A percentile compares a stretch with the other conserved stretches of the same genome.
Evolutionary conservation across 2,797 vertebrate species (phyloP).

Genomic region (Pelochelys cantorii): DNA sequence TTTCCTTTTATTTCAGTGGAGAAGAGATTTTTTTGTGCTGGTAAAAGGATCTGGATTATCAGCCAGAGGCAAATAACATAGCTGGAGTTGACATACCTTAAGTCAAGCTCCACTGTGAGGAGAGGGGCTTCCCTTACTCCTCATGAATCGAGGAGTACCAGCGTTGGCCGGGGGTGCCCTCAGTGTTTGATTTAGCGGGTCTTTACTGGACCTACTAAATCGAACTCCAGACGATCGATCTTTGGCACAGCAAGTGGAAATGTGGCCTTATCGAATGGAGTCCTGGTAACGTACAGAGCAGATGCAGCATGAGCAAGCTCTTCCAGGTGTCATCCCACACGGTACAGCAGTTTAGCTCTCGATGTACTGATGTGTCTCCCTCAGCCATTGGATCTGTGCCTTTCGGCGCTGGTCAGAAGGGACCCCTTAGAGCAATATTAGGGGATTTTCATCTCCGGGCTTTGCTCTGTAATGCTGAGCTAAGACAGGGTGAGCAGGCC

Average conservation of each 20-base stretch:
- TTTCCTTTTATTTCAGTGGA: neutral
- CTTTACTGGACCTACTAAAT: no score
- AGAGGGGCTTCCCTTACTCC: no score
- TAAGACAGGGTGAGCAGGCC: neutral
- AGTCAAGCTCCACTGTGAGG: no score
- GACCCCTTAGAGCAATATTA: accelerated
- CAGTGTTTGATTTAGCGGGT: no score
- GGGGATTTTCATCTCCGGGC: accelerated
- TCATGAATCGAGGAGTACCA: no score
- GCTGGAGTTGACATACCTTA: no score
- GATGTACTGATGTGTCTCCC: neutral
- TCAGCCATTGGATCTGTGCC: neutral
- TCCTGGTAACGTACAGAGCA: neutral
- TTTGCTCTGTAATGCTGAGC: neutral
- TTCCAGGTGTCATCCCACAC: neutral
- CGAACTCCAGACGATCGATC: no score
- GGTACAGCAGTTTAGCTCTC: accelerated
- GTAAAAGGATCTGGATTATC: neutral
- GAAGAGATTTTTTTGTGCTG: accelerated
- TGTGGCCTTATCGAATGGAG: accelerated
- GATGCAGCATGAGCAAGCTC: accelerated
- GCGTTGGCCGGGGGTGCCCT: no score
- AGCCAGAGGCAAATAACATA: neutral
- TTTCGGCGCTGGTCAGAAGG: neutral
- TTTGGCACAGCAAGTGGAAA: no score